Percentiles rank a stretch among this genome's conserved stretches.
Evolutionary conservation across 2,797 vertebrate genomes (phyloP).

Genomic region (Chelmon rostratus): DNA sequence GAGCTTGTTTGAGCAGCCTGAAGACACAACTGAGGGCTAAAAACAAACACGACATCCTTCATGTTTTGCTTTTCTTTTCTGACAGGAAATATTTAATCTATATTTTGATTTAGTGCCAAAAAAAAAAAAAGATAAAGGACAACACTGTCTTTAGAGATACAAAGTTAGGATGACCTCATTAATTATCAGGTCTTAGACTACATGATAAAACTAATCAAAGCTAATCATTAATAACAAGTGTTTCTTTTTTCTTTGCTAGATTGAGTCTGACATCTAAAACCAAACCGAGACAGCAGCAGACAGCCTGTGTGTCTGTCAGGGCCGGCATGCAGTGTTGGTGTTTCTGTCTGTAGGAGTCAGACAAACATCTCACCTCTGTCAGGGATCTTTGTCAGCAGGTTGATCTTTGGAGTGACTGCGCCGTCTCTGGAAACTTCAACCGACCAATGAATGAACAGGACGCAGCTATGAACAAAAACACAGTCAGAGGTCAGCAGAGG

Average conservation of each 20-base stretch:
- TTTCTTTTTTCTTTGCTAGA: no score
- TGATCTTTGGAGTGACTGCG: conserved; percentile 82
- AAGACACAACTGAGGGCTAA: neutral
- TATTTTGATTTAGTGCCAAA: no score
- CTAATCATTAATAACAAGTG: no score
- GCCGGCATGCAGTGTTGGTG: neutral
- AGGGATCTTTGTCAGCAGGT: conserved; percentile 90
- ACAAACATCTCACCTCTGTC: conserved; percentile 83
- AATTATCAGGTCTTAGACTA: no score
- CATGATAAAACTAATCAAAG: no score
- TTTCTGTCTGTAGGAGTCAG: neutral
- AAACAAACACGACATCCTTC: no score
- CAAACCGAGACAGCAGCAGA: neutral
- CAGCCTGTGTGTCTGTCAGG: neutral
- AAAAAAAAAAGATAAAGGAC: no score
- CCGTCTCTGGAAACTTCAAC: conserved; percentile 86
- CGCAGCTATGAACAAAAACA: conserved; percentile 48
- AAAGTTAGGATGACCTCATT: no score
- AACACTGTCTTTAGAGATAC: no score
- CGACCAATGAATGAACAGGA: conserved; percentile 85
- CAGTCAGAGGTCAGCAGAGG: neutral
- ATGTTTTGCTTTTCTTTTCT: no score
- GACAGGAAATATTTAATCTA: no score
- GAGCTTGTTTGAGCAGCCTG: neutral
- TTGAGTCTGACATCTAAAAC: neutral